phyloP scores from a whole-genome alignment of 2,797 vertebrate species.

The Corythornis leucogaster region DNA sequence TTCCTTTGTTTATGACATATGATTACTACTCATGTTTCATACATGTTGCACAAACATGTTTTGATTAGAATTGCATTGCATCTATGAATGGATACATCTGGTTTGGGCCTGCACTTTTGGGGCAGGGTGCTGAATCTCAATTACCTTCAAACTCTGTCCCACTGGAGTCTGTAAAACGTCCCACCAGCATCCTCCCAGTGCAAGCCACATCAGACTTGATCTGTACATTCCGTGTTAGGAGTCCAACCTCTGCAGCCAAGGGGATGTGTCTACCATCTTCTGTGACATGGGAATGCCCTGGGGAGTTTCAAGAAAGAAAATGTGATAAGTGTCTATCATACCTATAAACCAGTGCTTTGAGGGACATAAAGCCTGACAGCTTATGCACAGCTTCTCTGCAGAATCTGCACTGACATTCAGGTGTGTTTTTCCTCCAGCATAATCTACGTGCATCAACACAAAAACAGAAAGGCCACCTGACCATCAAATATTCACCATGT shows the following conservation, averaged over 20 bases:
- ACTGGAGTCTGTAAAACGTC: constrained; percentile 23
- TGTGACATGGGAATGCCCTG: constrained; percentile 66
- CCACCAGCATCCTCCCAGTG: constrained; percentile 70
- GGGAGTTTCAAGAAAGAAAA: neutral
- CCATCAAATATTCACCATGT: constrained; percentile 51
- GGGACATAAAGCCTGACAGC: constrained; percentile 49
- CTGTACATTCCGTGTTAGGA: constrained; percentile 74
- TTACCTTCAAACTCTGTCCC: constrained; percentile 73
- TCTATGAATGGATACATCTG: fast-evolving
- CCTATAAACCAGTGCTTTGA: constrained; percentile 35
- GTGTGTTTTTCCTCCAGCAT: constrained; percentile 65
- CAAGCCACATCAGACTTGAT: constrained; percentile 73
- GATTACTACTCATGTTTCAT: neutral
- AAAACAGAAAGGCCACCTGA: constrained; percentile 65
- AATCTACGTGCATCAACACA: constrained; percentile 15
- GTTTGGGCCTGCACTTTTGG: neutral
- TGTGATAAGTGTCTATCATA: constrained; percentile 45
- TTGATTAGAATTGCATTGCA: neutral
- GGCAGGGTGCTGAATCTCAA: neutral
- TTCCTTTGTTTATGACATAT: neutral
- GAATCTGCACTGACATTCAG: constrained; percentile 65
- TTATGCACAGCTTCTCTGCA: neutral
- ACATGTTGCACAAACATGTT: too few relatives aligned
- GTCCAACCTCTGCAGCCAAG: constrained; percentile 76
- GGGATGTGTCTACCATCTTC: constrained; percentile 40